Conservation (phyloP, 2,888 invertebrate genomes). For the Agrilus cyanescens region DNA sequence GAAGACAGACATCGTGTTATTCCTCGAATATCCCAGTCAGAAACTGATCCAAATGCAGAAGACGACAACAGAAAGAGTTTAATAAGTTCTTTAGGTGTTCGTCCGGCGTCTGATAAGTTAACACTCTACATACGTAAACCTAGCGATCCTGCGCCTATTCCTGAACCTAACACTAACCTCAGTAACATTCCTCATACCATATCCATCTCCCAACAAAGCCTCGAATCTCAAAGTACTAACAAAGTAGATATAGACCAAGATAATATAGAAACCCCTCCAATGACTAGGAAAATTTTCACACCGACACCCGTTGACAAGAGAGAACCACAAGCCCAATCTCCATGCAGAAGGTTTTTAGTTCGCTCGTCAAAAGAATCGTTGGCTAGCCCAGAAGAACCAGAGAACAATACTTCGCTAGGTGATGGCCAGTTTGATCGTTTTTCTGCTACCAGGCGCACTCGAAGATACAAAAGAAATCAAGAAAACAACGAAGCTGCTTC, state of each 20-base stretch:
- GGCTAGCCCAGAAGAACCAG: slow-evolving; percentile 29
- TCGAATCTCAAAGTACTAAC: slow-evolving; percentile 37
- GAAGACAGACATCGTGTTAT: slow-evolving; percentile 46
- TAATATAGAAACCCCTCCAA: slow-evolving; percentile 83
- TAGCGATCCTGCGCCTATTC: slow-evolving; percentile 20
- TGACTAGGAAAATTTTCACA: slow-evolving; percentile 56
- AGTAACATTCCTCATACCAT: slow-evolving; percentile 12
- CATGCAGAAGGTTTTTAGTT: slow-evolving; percentile 42
- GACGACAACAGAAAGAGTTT: slow-evolving; percentile 41
- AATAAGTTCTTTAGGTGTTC: slow-evolving; percentile 43
- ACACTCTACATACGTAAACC: slow-evolving; percentile 48
- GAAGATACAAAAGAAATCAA: slow-evolving; percentile 60
- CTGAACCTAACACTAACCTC: slow-evolving; percentile 9
- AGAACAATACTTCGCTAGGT: slow-evolving; percentile 44
- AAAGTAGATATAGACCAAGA: slow-evolving; percentile 80
- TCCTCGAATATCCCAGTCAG: slow-evolving; percentile 23
- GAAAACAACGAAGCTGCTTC: slow-evolving; percentile 34
- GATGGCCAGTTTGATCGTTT: slow-evolving; percentile 78
- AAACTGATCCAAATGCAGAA: slow-evolving; percentile 32
- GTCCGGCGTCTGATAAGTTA: slow-evolving; percentile 40
- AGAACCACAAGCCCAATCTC: slow-evolving; percentile 35
- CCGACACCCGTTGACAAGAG: slow-evolving; percentile 48
- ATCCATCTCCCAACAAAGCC: slow-evolving; percentile 17
- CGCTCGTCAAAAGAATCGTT: slow-evolving; percentile 20
- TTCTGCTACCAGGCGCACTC: slow-evolving; percentile 68